phyloP scores from a whole-genome alignment of 2,888 invertebrate species.

The Rhorus exstirpatorius region DNA sequence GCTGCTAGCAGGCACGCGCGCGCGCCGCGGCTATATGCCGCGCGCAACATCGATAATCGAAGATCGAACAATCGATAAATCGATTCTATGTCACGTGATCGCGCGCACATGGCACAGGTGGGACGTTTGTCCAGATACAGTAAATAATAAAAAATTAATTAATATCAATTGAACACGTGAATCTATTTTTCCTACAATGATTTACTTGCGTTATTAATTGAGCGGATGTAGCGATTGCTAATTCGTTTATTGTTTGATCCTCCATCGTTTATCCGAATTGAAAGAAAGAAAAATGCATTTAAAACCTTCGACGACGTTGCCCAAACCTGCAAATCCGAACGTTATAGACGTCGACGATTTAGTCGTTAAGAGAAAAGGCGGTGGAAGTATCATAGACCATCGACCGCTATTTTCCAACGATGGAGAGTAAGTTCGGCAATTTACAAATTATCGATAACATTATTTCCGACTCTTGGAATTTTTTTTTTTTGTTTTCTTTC shows the following conservation, averaged over 20 bases:
- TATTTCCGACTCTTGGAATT: background rate
- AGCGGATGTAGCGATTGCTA: background rate
- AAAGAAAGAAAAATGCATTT: conserved; percentile 57
- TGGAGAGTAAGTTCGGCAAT: conserved; percentile 87
- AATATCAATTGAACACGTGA: no score
- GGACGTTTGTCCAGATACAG: no score
- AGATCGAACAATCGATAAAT: background rate
- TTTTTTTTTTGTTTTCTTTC: conserved; percentile 33
- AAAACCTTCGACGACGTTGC: conserved; percentile 38
- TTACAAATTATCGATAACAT: conserved; percentile 36
- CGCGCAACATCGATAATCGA: background rate
- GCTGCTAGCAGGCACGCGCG: background rate
- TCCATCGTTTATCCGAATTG: background rate
- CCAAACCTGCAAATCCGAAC: conserved; percentile 63
- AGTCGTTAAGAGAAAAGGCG: conserved; percentile 88
- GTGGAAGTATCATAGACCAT: conserved; percentile 88
- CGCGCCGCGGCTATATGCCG: background rate
- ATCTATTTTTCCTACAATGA: background rate
- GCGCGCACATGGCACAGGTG: background rate
- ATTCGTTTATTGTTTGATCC: background rate
- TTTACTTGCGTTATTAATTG: background rate
- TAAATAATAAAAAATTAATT: no score
- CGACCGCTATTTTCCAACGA: conserved; percentile 89
- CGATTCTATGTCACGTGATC: background rate
- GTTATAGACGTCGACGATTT: conserved; percentile 82